A percentile compares a stretch with the other conserved stretches of the same genome.
Conservation (phyloP, 1,140 invertebrate genomes). For the Conopomorpha cramerella region DNA sequence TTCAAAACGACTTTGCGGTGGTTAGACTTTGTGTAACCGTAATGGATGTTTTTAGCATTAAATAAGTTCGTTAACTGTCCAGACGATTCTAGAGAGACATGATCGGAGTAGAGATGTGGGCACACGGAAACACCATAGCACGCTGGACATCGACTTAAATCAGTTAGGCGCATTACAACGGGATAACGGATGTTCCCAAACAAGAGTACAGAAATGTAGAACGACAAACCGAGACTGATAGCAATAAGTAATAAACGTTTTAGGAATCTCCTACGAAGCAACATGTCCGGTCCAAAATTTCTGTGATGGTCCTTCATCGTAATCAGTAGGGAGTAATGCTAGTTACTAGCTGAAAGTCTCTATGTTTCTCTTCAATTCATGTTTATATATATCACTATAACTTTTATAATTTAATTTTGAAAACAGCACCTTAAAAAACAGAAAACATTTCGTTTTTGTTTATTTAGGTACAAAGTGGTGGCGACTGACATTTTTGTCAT, state of each 20-base stretch:
- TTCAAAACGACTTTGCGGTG: slow-evolving; percentile 33
- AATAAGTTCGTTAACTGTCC: slow-evolving; percentile 26
- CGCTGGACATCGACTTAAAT: slow-evolving; percentile 34
- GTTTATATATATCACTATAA: too few relatives aligned
- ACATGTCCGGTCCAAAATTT: too few relatives aligned
- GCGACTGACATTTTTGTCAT: too few relatives aligned
- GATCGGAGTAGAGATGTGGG: slow-evolving; percentile 40
- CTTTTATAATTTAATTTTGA: too few relatives aligned
- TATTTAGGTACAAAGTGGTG: too few relatives aligned
- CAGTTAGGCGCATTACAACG: slow-evolving; percentile 29
- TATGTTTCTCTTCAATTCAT: too few relatives aligned
- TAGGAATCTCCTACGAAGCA: slow-evolving; percentile 30
- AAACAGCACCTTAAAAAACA: too few relatives aligned
- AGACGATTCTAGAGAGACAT: slow-evolving; percentile 21
- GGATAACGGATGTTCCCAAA: slow-evolving; percentile 33
- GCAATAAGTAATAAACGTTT: slow-evolving; percentile 20
- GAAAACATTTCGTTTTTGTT: too few relatives aligned
- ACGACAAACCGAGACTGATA: slow-evolving; percentile 20
- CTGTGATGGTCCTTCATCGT: too few relatives aligned
- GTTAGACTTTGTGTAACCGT: slow-evolving; percentile 36
- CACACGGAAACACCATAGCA: slow-evolving; percentile 43
- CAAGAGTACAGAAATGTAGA: slow-evolving; percentile 29
- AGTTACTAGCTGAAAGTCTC: too few relatives aligned
- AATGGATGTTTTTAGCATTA: slow-evolving; percentile 43
- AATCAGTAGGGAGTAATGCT: too few relatives aligned